These are phyloP conservation scores for Trichechus manatus DNA, from an alignment of 2,113 vertebrate genomes.

Conservation along the genomic window DNA sequence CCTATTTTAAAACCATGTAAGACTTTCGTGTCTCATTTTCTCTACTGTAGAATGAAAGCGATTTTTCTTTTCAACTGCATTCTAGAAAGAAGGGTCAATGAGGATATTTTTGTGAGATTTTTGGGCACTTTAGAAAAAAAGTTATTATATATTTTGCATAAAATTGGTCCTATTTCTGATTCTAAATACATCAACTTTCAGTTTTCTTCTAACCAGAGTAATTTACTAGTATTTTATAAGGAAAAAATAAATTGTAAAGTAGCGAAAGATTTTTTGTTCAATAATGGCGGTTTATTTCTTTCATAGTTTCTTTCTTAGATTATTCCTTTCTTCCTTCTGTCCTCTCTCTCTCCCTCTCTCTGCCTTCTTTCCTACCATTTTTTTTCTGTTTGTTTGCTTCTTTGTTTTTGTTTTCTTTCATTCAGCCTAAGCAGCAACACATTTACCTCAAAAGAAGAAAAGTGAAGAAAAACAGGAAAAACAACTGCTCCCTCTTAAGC, in stretches of 20 bases:
- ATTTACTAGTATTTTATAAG: conserved; percentile 27
- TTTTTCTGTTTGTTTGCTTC: background rate
- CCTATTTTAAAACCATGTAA: background rate
- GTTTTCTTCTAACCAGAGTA: background rate
- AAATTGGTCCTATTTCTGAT: background rate
- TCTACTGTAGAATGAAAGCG: background rate
- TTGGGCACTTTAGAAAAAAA: background rate
- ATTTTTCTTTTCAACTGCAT: background rate
- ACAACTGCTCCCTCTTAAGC: background rate
- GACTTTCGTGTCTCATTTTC: conserved; percentile 36
- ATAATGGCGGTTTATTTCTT: background rate
- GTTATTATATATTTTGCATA: background rate
- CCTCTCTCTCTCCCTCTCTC: fast-evolving
- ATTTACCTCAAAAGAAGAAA: background rate
- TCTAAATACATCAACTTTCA: background rate
- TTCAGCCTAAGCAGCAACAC: background rate
- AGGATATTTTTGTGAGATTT: background rate
- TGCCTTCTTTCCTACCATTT: background rate
- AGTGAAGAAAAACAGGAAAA: background rate
- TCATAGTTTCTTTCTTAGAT: background rate
- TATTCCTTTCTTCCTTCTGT: background rate
- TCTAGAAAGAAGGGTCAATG: background rate
- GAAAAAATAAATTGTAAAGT: background rate
- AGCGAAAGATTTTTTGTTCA: background rate
- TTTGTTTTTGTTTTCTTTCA: background rate